Evolutionary conservation across 1,140 invertebrate species (phyloP).

Genomic region (Chymomyza costata): DNA sequence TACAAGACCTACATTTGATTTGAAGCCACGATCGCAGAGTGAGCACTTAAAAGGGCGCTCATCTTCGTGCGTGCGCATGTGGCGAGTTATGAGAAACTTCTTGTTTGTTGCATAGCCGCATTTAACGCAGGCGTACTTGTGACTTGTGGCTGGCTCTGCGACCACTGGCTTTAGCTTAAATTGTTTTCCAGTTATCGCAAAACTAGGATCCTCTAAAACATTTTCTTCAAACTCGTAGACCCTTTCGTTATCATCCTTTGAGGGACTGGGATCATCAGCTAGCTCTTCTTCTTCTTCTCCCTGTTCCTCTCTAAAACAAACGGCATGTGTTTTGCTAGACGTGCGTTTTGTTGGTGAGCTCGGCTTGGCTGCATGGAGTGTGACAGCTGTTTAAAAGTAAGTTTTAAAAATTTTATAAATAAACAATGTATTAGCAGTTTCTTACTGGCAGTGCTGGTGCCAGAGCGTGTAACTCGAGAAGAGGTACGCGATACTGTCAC

Average conservation of each 20-base stretch:
- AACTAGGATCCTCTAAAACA: slow-evolving; percentile 72
- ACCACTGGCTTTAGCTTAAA: slow-evolving; percentile 36
- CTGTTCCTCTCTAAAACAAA: too few relatives aligned
- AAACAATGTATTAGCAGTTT: too few relatives aligned
- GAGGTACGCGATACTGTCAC: not conserved
- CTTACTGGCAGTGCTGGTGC: too few relatives aligned
- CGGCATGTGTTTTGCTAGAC: not conserved
- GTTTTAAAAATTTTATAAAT: too few relatives aligned
- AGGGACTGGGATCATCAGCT: slow-evolving; percentile 16
- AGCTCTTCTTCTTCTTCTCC: slow-evolving; percentile 30
- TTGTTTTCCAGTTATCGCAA: slow-evolving; percentile 28
- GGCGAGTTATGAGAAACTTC: slow-evolving; percentile 90
- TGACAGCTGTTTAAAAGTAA: slow-evolving; percentile 1
- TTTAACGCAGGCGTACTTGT: slow-evolving; percentile 90
- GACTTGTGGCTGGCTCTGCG: slow-evolving; percentile 78
- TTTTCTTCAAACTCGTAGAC: slow-evolving; percentile 76
- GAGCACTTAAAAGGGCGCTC: slow-evolving; percentile 94
- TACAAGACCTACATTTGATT: slow-evolving; percentile 93
- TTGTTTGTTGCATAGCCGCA: slow-evolving; percentile 94
- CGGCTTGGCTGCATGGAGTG: slow-evolving; percentile 3
- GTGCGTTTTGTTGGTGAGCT: not conserved
- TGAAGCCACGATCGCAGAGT: slow-evolving; percentile 96
- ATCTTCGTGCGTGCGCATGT: slow-evolving; percentile 97
- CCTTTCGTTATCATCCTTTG: slow-evolving; percentile 26
- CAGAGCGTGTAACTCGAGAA: too few relatives aligned